phyloP scores from a whole-genome alignment of 2,797 vertebrate species.

The Discoglossus pictus region DNA sequence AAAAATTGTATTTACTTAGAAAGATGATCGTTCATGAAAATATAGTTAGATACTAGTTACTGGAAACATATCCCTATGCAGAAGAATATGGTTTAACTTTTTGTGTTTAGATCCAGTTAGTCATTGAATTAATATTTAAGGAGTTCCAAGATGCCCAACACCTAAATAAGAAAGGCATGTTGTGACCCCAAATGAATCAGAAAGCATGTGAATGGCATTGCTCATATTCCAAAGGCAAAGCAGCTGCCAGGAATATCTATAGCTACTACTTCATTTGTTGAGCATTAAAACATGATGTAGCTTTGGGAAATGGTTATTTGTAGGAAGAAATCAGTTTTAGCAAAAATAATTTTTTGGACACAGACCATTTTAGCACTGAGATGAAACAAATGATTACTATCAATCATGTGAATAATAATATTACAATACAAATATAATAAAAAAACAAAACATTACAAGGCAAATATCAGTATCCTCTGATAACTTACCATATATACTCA shows the following conservation, averaged over 20 bases:
- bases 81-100: too few relatives aligned
- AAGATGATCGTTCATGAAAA: too few relatives aligned
- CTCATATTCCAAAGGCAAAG: conserved; percentile 49
- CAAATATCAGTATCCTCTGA: too few relatives aligned
- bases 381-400: conserved; percentile 1
- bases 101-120: conserved; percentile 5
- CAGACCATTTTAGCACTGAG: conserved; percentile 33
- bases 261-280: conserved; percentile 51
- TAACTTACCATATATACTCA: too few relatives aligned
- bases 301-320: conserved; percentile 40
- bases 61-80: too few relatives aligned
- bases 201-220: conserved; percentile 42
- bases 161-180: conserved; percentile 40
- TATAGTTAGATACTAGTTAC: too few relatives aligned
- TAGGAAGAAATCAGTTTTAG: conserved; percentile 39
- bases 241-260: conserved; percentile 55
- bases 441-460: too few relatives aligned
- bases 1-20: too few relatives aligned
- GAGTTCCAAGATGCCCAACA: conserved; percentile 25
- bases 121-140: background rate
- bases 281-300: conserved; percentile 48
- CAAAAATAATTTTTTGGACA: conserved; percentile 41
- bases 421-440: too few relatives aligned
- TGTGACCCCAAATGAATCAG: conserved; percentile 50
- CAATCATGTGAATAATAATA: too few relatives aligned